phyloP scores from a whole-genome alignment of 2,797 vertebrate species.

The Spheniscus humboldti region DNA sequence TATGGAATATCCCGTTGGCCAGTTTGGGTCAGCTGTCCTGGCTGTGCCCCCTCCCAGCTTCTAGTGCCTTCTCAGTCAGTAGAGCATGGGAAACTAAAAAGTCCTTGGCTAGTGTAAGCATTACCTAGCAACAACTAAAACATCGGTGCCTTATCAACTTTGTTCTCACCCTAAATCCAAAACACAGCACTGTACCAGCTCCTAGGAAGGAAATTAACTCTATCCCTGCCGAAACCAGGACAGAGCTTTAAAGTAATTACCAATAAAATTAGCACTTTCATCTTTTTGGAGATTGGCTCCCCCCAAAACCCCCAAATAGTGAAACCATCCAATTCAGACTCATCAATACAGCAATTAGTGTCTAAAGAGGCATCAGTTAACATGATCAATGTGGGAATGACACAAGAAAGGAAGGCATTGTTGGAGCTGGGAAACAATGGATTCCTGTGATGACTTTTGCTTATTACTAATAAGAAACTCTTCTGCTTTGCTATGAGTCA shows the following conservation, averaged over 20 bases:
- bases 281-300: background rate
- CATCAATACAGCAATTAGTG: background rate
- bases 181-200: too few relatives aligned
- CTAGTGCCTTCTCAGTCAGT: too few relatives aligned
- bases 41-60: too few relatives aligned
- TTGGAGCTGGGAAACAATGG: background rate
- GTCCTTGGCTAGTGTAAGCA: too few relatives aligned
- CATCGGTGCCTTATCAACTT: too few relatives aligned
- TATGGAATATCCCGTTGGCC: too few relatives aligned
- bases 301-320: background rate
- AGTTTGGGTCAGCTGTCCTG: too few relatives aligned
- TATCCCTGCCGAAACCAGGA: too few relatives aligned
- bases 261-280: background rate
- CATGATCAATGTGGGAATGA: background rate
- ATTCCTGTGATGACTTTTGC: background rate
- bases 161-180: too few relatives aligned
- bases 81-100: too few relatives aligned
- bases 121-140: too few relatives aligned
- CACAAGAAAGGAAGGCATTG: background rate
- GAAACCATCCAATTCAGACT: background rate
- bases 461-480: constrained; percentile 23
- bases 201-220: too few relatives aligned
- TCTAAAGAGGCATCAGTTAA: background rate
- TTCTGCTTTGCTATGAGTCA: constrained; percentile 25
- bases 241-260: background rate